Evolutionary conservation across 1,140 invertebrate genomes (phyloP), one percentile per base, ranked within the genome.

Genomic region (Cherax quadricarinatus): DNA sequence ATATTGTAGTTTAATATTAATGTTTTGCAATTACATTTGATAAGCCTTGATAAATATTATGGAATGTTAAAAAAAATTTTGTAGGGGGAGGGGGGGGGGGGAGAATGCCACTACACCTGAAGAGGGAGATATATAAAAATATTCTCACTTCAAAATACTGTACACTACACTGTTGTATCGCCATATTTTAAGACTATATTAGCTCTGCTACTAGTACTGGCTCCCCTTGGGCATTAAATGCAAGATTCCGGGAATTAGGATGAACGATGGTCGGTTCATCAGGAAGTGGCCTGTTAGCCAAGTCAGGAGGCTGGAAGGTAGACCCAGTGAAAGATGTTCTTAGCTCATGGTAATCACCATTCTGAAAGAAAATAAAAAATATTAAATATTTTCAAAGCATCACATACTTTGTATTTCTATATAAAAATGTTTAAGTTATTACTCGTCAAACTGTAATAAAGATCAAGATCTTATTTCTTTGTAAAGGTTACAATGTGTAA

Each of bases 271-370:
- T 41, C 1, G 93, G 93, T 81, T 94, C 91, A 51, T 92, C 85
- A 10, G 93, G 93, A 18, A 94, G 85, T 57, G 93, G 93, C 30
- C 93, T 86, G 89, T 92, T 94, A 57, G 93, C 93, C 51, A 92
- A 57, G n/a, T 94, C 93, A 3, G 91, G 92, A 4, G 93, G 93
- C 89, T 94, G 93, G 93, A 94, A 94, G 41, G 93, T 94, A 0
- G 91, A 94, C 1, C 93, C 93, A 48, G 93, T 94, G 82, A 94
- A 94, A 7, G 92, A 90, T 21, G 92, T 93, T 24, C 89, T 81
- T 21, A 94, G 79, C 16, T 93, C 93, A 30, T 94, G 91, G 75
- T 89, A 92, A n/a, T 89, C 86, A 48, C 70, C 80, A 60, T 80
- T 78, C 91, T 92, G 24, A 21, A 14, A 57, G 66, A n/a, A 78